A percentile compares a stretch with the other conserved stretches of the same genome.
These are phyloP conservation scores for Conus canariensis DNA, from an alignment of 2,888 invertebrate genomes.

Conservation along the genomic window DNA sequence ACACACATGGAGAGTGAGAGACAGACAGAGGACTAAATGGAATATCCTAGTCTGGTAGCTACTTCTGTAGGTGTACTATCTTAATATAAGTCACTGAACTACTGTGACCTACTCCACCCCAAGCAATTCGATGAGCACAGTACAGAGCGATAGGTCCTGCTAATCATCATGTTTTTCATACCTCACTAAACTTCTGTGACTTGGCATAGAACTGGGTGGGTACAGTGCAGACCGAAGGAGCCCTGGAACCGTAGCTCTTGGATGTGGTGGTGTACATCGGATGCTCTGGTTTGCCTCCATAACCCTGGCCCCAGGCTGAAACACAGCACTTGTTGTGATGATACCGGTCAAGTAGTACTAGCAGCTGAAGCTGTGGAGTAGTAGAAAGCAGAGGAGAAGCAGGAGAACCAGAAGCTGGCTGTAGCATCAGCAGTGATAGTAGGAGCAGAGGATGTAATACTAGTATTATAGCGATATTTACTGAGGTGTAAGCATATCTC, in stretches of 20 bases:
- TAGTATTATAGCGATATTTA: no score
- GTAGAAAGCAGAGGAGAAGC: not conserved
- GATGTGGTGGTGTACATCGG: constrained; percentile 91
- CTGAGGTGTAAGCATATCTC: no score
- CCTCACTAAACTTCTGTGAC: constrained; percentile 86
- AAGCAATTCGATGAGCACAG: no score
- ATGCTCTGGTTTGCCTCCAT: constrained; percentile 85
- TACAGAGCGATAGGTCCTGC: no score
- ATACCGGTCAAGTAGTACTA: not conserved
- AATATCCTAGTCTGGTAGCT: no score
- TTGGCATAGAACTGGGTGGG: constrained; percentile 87
- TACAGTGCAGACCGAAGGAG: constrained; percentile 86
- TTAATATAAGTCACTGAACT: no score
- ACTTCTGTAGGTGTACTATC: no score
- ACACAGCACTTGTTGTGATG: not conserved
- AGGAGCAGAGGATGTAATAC: no score
- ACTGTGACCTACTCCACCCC: no score
- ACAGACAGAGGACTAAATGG: no score
- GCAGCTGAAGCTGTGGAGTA: not conserved
- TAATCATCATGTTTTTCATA: not conserved
- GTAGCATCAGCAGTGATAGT: not conserved
- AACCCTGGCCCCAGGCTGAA: constrained; percentile 89
- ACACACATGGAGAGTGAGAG: no score
- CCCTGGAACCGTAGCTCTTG: constrained; percentile 90
- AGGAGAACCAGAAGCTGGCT: not conserved